Conservation (phyloP, 2,888 invertebrate species). For the Drosophila austrosaltans region DNA sequence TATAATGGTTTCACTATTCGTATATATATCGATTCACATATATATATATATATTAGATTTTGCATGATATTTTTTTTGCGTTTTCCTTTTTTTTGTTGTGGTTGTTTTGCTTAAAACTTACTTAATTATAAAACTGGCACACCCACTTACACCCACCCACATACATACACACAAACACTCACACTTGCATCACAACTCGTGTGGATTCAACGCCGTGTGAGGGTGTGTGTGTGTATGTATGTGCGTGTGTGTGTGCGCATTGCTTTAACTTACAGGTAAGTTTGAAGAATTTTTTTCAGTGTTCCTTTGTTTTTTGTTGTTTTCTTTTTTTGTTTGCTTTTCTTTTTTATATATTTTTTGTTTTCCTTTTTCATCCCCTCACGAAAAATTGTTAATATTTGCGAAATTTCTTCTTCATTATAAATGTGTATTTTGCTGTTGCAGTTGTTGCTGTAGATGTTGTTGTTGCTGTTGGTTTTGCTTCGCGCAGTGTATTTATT, state of each 20-base stretch:
- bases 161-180: constrained; percentile 3
- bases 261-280: constrained; percentile 74
- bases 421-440: constrained; percentile 40
- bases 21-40: constrained; percentile 47
- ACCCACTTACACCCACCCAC: constrained; percentile 39
- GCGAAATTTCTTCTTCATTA: constrained; percentile 48
- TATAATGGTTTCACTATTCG: constrained; percentile 71
- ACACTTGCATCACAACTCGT: not conserved
- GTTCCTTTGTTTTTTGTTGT: constrained; percentile 13
- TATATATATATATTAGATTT: constrained; percentile 61
- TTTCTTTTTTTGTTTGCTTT: constrained; percentile 18
- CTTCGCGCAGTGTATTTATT: constrained; percentile 69
- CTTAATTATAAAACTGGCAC: constrained; percentile 73
- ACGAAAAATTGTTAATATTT: constrained; percentile 62
- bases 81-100: constrained; percentile 43
- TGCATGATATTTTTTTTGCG: constrained; percentile 61
- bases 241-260: constrained; percentile 49
- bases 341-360: constrained; percentile 31
- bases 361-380: constrained; percentile 54
- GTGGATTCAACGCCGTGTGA: not conserved
- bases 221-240: constrained; percentile 28
- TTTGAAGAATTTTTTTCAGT: constrained; percentile 42
- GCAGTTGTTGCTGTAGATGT: constrained; percentile 37
- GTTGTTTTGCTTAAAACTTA: constrained; percentile 66
- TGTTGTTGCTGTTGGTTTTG: constrained; percentile 36